Percentiles rank a stretch among this genome's conserved stretches.
Evolutionary conservation across 2,113 vertebrate genomes (phyloP).

Genomic region (Lethenteron camtschaticum): DNA sequence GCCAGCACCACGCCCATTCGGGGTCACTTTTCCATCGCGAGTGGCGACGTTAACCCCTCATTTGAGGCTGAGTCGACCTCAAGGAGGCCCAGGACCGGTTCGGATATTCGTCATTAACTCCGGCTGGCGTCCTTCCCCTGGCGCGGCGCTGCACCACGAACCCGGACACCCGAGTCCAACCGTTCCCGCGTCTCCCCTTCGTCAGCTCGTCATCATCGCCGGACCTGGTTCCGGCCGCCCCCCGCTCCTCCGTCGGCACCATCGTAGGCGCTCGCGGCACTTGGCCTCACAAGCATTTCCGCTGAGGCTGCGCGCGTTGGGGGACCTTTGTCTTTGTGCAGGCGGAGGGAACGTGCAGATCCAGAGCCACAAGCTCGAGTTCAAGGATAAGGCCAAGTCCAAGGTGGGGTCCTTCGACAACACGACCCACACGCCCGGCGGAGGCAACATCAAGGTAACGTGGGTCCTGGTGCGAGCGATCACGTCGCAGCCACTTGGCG

Average conservation of each 20-base stretch:
- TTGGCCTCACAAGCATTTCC: neutral
- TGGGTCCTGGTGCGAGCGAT: no score
- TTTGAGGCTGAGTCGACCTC: no score
- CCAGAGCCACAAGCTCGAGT: conserved; percentile 58
- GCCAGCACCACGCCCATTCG: no score
- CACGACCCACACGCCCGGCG: conserved; percentile 36
- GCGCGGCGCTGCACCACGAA: no score
- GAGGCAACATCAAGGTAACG: conserved; percentile 40
- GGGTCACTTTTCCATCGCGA: no score
- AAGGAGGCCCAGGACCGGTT: no score
- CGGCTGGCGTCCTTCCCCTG: no score
- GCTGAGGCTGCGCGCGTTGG: neutral
- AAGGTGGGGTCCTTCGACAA: conserved; percentile 65
- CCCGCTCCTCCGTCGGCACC: no score
- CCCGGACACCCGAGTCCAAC: neutral
- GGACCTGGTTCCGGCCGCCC: neutral
- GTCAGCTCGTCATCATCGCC: neutral
- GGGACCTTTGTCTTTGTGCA: conserved; percentile 15
- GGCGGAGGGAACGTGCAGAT: conserved; percentile 66
- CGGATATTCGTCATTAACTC: no score
- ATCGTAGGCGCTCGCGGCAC: neutral
- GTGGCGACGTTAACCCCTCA: no score
- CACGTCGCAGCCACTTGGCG: no score
- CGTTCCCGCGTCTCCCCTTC: neutral
- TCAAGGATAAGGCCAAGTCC: conserved; percentile 60